Conservation (phyloP, 2,113 vertebrate species). For the Nyctibius bracteatus region DNA sequence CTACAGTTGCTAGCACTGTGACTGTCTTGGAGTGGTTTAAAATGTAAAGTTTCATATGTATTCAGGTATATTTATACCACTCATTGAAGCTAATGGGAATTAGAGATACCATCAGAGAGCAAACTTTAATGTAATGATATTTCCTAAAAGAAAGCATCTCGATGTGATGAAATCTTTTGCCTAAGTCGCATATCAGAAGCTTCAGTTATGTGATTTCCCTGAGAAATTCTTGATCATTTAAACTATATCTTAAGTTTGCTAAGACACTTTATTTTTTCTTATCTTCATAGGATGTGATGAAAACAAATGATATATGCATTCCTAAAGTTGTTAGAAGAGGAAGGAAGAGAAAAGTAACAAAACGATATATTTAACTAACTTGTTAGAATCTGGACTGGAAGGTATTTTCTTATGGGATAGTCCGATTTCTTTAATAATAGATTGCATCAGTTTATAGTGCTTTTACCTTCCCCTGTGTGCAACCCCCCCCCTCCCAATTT, state of each 20-base stretch:
- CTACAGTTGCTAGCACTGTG: not conserved
- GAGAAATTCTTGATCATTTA: not conserved
- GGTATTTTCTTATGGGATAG: not conserved
- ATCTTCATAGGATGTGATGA: not conserved
- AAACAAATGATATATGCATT: not conserved
- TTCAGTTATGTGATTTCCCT: not conserved
- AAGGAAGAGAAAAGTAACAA: not conserved
- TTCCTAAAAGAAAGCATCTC: not conserved
- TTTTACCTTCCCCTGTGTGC: not conserved
- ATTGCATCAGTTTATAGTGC: not conserved
- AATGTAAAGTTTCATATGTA: not conserved
- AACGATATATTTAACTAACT: not conserved
- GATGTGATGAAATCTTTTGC: not conserved
- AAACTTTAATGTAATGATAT: not conserved
- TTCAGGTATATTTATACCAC: not conserved
- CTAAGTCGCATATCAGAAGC: not conserved
- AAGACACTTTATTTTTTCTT: not conserved
- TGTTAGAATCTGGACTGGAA: not conserved
- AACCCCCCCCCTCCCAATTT: not conserved
- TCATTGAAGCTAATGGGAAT: not conserved
- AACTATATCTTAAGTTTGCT: not conserved
- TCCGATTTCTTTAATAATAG: not conserved
- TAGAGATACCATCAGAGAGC: not conserved
- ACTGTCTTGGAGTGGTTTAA: not conserved
- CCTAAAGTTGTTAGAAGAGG: not conserved